Evolutionary conservation across 2,888 invertebrate genomes (phyloP).

Genomic region (Drosophila prolongata): DNA sequence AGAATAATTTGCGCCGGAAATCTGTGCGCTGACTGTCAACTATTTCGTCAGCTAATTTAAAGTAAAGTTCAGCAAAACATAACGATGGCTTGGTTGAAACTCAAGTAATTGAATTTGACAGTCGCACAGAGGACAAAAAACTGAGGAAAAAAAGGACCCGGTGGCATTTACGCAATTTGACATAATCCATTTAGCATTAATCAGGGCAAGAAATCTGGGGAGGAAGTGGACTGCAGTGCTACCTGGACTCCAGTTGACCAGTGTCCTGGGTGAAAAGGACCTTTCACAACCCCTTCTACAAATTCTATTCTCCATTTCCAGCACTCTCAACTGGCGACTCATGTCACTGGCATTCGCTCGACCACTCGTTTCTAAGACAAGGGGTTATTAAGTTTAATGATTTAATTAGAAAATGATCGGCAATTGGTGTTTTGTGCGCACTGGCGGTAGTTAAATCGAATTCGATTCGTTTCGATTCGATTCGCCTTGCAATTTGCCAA

Average conservation of each 20-base stretch:
- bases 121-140: conserved; percentile 17
- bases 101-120: conserved; percentile 54
- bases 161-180: conserved; percentile 77
- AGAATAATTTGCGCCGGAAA: conserved; percentile 60
- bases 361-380: conserved; percentile 27
- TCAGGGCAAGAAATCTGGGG: conserved; percentile 39
- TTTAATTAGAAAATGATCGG: conserved; percentile 72
- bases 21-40: conserved; percentile 27
- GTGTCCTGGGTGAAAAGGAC: conserved; percentile 7
- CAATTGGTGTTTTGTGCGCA: conserved; percentile 52
- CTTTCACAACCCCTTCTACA: conserved; percentile 5
- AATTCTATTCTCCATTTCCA: not conserved
- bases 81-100: not conserved
- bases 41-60: conserved; percentile 31
- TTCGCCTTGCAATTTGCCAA: conserved; percentile 42
- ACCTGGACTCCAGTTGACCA: conserved; percentile 18
- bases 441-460: conserved; percentile 46
- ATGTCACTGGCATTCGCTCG: conserved; percentile 26
- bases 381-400: conserved; percentile 68
- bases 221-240: not conserved
- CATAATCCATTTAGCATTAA: conserved; percentile 78
- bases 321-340: conserved; percentile 1
- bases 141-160: not conserved
- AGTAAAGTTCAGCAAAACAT: conserved; percentile 20
- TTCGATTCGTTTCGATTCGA: conserved; percentile 40